These are phyloP conservation scores for Palloptera scutellata DNA, from an alignment of 2,888 invertebrate genomes.

Conservation along the genomic window DNA sequence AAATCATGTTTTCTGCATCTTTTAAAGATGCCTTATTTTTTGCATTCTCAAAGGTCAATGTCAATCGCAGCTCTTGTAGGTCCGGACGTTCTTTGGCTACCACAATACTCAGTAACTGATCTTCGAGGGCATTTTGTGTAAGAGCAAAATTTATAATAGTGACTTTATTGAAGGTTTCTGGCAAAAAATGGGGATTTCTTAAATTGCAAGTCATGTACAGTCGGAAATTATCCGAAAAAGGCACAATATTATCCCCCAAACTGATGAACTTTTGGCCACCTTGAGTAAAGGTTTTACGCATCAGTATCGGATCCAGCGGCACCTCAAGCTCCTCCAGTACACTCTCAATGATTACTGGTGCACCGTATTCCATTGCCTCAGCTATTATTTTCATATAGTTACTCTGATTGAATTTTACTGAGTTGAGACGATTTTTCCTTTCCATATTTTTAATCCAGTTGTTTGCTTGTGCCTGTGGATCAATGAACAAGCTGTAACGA, in stretches of 20 bases:
- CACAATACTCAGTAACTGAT: slow-evolving; percentile 86
- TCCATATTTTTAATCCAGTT: slow-evolving; percentile 93
- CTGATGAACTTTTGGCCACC: slow-evolving; percentile 79
- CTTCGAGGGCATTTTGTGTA: slow-evolving; percentile 76
- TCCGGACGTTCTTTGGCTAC: slow-evolving; percentile 91
- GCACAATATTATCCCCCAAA: slow-evolving; percentile 84
- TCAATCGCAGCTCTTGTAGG: slow-evolving; percentile 82
- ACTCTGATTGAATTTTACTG: slow-evolving; percentile 61
- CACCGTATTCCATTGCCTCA: slow-evolving; percentile 77
- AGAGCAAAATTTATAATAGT: slow-evolving; percentile 90
- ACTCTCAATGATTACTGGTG: slow-evolving; percentile 82
- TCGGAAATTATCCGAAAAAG: slow-evolving; percentile 79
- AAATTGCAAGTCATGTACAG: slow-evolving; percentile 89
- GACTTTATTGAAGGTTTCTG: slow-evolving; percentile 86
- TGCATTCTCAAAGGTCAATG: slow-evolving; percentile 80
- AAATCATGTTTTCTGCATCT: slow-evolving; percentile 87
- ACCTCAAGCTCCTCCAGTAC: slow-evolving; percentile 87
- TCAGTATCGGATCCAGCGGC: slow-evolving; percentile 81
- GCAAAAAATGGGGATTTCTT: slow-evolving; percentile 88
- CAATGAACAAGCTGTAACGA: slow-evolving; percentile 90
- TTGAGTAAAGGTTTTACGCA: slow-evolving; percentile 81
- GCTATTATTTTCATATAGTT: slow-evolving; percentile 67
- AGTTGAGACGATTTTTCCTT: slow-evolving; percentile 59
- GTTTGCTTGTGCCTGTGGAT: slow-evolving; percentile 92
- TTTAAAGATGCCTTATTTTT: slow-evolving; percentile 82